Evolutionary conservation across 2,797 vertebrate genomes (phyloP).

Genomic region (Stomatorhinus walkeri): DNA sequence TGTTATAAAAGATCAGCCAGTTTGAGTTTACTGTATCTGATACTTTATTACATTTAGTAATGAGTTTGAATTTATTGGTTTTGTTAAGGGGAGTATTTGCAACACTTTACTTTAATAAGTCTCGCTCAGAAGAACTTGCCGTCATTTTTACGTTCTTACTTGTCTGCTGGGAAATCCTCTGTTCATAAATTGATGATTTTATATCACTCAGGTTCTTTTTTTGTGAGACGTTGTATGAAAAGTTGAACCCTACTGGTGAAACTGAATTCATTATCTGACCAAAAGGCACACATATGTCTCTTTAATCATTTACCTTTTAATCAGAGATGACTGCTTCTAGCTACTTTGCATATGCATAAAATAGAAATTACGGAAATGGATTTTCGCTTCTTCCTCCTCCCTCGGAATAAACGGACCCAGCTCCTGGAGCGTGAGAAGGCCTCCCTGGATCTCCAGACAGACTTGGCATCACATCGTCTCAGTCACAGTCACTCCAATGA

Average conservation of each 20-base stretch:
- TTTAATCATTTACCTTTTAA: not conserved
- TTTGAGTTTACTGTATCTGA: constrained; percentile 70
- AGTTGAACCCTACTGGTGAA: not conserved
- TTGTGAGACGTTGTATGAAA: not conserved
- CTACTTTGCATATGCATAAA: not conserved
- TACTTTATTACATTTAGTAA: constrained; percentile 70
- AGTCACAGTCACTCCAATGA: constrained; percentile 45
- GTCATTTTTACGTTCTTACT: not conserved
- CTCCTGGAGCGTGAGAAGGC: constrained; percentile 36
- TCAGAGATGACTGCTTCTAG: not conserved
- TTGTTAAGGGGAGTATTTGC: constrained; percentile 58
- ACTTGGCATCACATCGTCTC: constrained; percentile 42
- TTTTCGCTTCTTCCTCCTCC: not conserved
- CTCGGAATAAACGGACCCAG: constrained; percentile 29
- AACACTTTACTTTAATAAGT: constrained; percentile 51
- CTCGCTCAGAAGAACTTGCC: constrained; percentile 37
- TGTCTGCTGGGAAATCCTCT: not conserved
- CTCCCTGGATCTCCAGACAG: constrained; percentile 32
- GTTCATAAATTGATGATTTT: not conserved
- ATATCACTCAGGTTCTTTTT: not conserved
- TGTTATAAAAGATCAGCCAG: constrained; percentile 72
- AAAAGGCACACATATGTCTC: not conserved
- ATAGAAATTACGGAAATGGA: not conserved
- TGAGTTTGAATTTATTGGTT: constrained; percentile 62
- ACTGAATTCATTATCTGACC: not conserved